These are phyloP conservation scores for Pristionchus mayeri DNA, from an alignment of 2,888 invertebrate genomes.

Conservation along the genomic window DNA sequence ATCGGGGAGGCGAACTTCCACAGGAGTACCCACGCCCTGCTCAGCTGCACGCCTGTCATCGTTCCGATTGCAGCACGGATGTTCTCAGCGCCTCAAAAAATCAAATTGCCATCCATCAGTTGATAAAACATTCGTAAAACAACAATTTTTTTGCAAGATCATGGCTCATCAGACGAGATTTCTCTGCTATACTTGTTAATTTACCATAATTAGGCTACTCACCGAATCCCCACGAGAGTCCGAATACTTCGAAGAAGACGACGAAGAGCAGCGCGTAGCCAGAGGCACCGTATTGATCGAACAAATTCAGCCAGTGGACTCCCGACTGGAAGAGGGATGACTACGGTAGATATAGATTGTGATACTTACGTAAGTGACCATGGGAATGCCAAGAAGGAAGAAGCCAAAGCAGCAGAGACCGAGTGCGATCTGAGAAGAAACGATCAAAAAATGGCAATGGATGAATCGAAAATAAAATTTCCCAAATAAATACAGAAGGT, in stretches of 20 bases:
- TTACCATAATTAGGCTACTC: conserved; percentile 35
- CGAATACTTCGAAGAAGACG: conserved; percentile 91
- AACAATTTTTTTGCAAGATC: no score
- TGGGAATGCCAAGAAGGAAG: conserved; percentile 74
- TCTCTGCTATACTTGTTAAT: no score
- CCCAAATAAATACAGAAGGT: not conserved
- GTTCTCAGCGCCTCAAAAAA: conserved; percentile 79
- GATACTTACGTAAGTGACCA: conserved; percentile 72
- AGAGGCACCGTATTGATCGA: conserved; percentile 90
- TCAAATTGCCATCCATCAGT: not conserved
- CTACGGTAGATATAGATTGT: not conserved
- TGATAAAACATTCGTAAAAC: no score
- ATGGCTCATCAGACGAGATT: no score
- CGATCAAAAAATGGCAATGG: no score
- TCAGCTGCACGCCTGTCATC: conserved; percentile 88
- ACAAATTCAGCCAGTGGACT: conserved; percentile 87
- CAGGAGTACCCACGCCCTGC: conserved; percentile 87
- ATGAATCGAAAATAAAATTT: no score
- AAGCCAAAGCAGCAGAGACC: conserved; percentile 70
- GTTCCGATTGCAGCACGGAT: conserved; percentile 87
- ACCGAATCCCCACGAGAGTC: conserved; percentile 90
- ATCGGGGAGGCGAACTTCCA: conserved; percentile 91
- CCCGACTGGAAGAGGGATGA: conserved; percentile 83
- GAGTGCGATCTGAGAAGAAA: conserved; percentile 62
- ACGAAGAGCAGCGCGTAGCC: conserved; percentile 88